These are phyloP conservation scores for Enteromius anoplus DNA, from an alignment of 2,797 vertebrate genomes.

Conservation along the genomic window DNA sequence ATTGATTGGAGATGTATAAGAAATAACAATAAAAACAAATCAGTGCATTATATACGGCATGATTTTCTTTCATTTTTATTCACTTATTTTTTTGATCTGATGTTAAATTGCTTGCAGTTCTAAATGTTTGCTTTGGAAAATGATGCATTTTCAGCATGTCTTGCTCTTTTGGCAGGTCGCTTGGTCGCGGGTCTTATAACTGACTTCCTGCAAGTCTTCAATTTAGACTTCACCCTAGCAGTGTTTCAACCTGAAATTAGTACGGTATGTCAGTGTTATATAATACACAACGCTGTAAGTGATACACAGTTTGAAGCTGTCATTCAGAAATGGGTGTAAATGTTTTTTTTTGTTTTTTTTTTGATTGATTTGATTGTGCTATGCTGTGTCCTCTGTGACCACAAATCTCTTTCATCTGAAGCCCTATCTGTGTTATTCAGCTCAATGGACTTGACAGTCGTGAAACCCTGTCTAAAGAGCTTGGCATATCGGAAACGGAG, in stretches of 20 bases:
- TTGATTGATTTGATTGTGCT: background rate
- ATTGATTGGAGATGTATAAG: background rate
- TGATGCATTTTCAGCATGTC: background rate
- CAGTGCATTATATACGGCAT: background rate
- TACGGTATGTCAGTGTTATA: slow-evolving; percentile 72
- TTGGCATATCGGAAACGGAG: slow-evolving; percentile 82
- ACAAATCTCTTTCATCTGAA: background rate
- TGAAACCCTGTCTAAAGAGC: slow-evolving; percentile 81
- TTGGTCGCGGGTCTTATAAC: slow-evolving; percentile 87
- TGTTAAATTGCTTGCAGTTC: background rate
- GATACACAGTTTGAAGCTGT: background rate
- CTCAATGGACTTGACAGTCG: slow-evolving; percentile 82
- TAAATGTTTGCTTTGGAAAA: background rate
- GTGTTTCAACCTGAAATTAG: slow-evolving; percentile 95
- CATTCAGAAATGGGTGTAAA: background rate
- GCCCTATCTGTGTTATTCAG: slow-evolving; percentile 64
- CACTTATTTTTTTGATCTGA: background rate
- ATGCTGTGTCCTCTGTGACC: background rate
- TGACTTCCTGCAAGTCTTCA: slow-evolving; percentile 93
- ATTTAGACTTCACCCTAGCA: slow-evolving; percentile 92
- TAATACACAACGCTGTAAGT: background rate
- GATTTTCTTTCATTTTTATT: background rate
- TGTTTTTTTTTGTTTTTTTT: background rate
- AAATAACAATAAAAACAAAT: background rate
- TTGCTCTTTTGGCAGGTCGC: slow-evolving; percentile 76